Conservation (phyloP, 2,888 invertebrate species). For the Willowsia nigromaculata region DNA sequence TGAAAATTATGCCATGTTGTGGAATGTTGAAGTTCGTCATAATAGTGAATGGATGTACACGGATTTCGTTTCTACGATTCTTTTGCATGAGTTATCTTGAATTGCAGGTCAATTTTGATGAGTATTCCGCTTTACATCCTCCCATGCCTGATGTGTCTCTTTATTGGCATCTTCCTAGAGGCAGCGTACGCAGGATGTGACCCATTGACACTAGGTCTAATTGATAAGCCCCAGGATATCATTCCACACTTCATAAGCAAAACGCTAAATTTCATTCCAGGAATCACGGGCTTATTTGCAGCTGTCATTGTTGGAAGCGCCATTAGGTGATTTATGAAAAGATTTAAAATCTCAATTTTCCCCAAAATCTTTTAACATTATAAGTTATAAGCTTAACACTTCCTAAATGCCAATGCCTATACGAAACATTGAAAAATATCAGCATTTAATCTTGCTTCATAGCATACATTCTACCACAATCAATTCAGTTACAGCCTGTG, state of each 20-base stretch:
- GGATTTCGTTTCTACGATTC: too few species aligned
- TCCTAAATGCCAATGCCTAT: not conserved
- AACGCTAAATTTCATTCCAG: constrained; percentile 65
- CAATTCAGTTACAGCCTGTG: constrained; percentile 72
- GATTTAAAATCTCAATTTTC: not conserved
- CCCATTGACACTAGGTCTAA: constrained; percentile 44
- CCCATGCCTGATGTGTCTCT: constrained; percentile 51
- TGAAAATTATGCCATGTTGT: too few species aligned
- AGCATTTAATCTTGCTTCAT: not conserved
- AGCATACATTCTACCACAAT: constrained; percentile 64
- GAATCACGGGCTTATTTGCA: constrained; percentile 71
- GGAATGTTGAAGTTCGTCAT: too few species aligned
- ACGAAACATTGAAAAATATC: not conserved
- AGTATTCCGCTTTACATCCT: constrained; percentile 70
- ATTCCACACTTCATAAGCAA: constrained; percentile 68
- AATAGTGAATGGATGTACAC: too few species aligned
- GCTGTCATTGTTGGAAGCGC: constrained; percentile 62
- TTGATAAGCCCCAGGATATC: constrained; percentile 49
- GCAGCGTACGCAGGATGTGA: constrained; percentile 69
- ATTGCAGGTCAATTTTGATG: constrained; percentile 61
- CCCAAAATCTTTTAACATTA: not conserved
- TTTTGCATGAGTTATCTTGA: too few species aligned
- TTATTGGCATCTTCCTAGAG: constrained; percentile 70
- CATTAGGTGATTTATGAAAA: constrained; percentile 64
- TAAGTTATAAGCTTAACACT: not conserved